Base-by-base conservation (phyloP, 2,888 invertebrate species). In the Mellilla xanthometata region DNA sequence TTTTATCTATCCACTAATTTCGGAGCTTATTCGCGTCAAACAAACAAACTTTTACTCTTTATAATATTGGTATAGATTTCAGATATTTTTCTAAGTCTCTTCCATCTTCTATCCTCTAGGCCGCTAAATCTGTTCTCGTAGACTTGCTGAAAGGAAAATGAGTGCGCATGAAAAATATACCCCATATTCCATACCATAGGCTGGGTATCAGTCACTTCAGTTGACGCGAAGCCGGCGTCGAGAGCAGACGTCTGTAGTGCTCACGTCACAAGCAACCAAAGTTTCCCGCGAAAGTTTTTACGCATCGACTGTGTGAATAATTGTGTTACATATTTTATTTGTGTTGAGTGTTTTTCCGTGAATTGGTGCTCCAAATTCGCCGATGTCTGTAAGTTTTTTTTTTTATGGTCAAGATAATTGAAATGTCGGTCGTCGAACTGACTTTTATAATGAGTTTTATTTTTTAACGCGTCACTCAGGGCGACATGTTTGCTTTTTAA, bases 221-320 rank as follows among this genome's bases (percentile, higher is more conserved):
- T 56, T 24, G 23, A 9, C 49, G 51, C 54, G 54, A 51, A 39
- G 52, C 13, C 30, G 12, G 34, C 45, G 39, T 29, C 45, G 45
- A 8, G 42, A 27, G 9, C 12, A 27, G 32, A 52, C 52, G 54
- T 52, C 5, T 33, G 2, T 3, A 0, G n/a, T 10, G 10, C 36
- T 19, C 8, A 26, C 31, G 39, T 32, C 22, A 22, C 3, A 31
- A 43, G 39, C 31, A 9, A 6, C 10, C 9, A 35, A 41, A 45
- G 36, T 40, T 46, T 26, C 52, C 48, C 53, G 51, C 49, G 45
- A 45, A 58, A 58, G 53, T 58, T 58, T 54, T 53, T 55, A 54
- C 58, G 58, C 53, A 52, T 32, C 44, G 33, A 44, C 52, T 39
- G 32, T 49, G 57, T 55, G 51, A 43, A 52, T 46, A 47, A 55